phyloP scores from a whole-genome alignment of 1,140 invertebrate species.

The Macrobrachium nipponense region DNA sequence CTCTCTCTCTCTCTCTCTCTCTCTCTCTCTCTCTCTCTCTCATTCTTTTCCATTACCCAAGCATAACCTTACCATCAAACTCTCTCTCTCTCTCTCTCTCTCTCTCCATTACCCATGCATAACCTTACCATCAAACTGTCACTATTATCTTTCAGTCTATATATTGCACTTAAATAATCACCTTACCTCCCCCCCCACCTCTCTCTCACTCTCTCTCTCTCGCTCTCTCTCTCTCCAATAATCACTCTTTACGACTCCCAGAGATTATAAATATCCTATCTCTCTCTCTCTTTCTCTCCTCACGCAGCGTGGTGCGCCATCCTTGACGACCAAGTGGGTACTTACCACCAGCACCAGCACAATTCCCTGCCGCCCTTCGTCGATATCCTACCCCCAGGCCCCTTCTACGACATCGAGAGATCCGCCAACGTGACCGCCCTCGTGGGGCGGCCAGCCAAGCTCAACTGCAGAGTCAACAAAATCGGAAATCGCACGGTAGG shows the following conservation, averaged over 20 bases:
- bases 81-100: background rate
- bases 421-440: slow-evolving; percentile 79
- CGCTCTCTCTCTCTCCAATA: too few relatives aligned
- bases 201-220: too few relatives aligned
- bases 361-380: slow-evolving; percentile 60
- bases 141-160: too few relatives aligned
- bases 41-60: too few relatives aligned
- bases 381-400: slow-evolving; percentile 56
- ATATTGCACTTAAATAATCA: too few relatives aligned
- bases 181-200: too few relatives aligned
- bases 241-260: background rate
- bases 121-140: too few relatives aligned
- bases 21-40: too few relatives aligned
- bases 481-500: slow-evolving; percentile 86
- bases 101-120: background rate
- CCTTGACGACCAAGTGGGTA: slow-evolving; percentile 39
- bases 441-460: slow-evolving; percentile 84
- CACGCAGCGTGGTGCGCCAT: slow-evolving; percentile 37
- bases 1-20: slow-evolving; percentile 1
- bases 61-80: too few relatives aligned
- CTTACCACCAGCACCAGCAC: slow-evolving; percentile 27
- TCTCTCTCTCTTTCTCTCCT: slow-evolving; percentile 2
- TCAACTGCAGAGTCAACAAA: slow-evolving; percentile 87
- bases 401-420: slow-evolving; percentile 62
- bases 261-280: background rate